These are phyloP conservation scores for Cryptoleucopteryx plumbea DNA, from an alignment of 2,113 vertebrate species.

Conservation along the genomic window DNA sequence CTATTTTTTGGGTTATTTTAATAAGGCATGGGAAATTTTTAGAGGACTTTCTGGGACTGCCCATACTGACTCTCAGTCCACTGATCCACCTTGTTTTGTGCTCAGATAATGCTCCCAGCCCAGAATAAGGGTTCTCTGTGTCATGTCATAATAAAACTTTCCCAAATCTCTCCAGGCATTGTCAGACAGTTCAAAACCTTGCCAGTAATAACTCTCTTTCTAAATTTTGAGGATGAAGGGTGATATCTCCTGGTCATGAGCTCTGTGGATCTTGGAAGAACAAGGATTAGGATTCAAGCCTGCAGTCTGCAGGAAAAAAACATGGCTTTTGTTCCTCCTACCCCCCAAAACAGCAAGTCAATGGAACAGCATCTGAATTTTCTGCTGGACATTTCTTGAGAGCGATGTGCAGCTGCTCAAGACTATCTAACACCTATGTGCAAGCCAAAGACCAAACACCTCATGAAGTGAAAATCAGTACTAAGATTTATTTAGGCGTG, in stretches of 20 bases:
- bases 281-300: neutral
- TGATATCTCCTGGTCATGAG: neutral
- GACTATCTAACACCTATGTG: fast-evolving
- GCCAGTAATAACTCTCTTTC: neutral
- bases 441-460: neutral
- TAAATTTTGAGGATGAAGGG: neutral
- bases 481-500: neutral
- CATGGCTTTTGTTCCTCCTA: neutral
- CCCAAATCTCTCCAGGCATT: neutral
- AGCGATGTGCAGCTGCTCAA: neutral
- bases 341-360: neutral
- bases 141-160: neutral
- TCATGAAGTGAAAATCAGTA: neutral
- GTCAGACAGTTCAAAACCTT: neutral
- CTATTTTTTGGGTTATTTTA: slow-evolving; percentile 33
- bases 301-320: neutral
- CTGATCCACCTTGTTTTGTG: neutral
- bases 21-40: neutral
- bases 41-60: neutral
- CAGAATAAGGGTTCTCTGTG: neutral
- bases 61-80: neutral
- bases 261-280: neutral
- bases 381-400: neutral
- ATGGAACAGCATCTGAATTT: neutral
- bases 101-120: neutral